These are phyloP conservation scores for Lasioglossum baleicum DNA, from an alignment of 1,140 invertebrate species.

Conservation along the genomic window DNA sequence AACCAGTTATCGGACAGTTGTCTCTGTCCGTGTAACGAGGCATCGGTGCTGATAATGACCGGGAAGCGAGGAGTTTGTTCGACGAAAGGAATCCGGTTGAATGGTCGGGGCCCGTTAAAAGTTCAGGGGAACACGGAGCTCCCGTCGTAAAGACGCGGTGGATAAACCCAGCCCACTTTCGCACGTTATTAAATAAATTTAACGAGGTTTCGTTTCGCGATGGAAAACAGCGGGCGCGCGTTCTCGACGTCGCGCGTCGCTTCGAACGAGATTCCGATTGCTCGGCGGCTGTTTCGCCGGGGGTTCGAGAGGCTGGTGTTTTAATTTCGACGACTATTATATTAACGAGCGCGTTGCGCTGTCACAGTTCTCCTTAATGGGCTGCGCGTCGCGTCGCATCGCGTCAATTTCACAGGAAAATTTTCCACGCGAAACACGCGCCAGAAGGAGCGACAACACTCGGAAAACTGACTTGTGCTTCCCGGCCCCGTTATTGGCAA, in stretches of 20 bases:
- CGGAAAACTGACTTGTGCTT: background rate
- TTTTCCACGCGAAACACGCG: background rate
- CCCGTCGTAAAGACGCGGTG: conserved; percentile 9
- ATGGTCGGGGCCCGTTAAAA: conserved; percentile 10
- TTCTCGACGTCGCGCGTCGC: background rate
- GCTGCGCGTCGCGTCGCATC: background rate
- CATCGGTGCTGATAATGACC: too few relatives aligned
- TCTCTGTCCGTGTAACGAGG: too few relatives aligned
- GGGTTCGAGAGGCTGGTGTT: background rate
- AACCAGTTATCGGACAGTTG: too few relatives aligned
- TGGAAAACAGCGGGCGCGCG: too few relatives aligned
- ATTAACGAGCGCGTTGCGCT: background rate
- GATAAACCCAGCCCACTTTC: conserved; percentile 5
- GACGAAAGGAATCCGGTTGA: background rate
- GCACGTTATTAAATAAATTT: conserved; percentile 41
- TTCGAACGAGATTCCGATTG: background rate
- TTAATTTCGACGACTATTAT: background rate
- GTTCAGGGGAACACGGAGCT: background rate
- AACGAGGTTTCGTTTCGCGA: background rate
- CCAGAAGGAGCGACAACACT: background rate
- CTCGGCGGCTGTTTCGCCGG: background rate
- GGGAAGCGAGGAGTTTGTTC: background rate
- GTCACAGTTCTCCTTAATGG: background rate
- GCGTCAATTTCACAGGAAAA: background rate
- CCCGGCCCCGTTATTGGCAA: background rate